phyloP scores from a whole-genome alignment of 2,113 vertebrate species.

The Ivindomyrus marchei region DNA sequence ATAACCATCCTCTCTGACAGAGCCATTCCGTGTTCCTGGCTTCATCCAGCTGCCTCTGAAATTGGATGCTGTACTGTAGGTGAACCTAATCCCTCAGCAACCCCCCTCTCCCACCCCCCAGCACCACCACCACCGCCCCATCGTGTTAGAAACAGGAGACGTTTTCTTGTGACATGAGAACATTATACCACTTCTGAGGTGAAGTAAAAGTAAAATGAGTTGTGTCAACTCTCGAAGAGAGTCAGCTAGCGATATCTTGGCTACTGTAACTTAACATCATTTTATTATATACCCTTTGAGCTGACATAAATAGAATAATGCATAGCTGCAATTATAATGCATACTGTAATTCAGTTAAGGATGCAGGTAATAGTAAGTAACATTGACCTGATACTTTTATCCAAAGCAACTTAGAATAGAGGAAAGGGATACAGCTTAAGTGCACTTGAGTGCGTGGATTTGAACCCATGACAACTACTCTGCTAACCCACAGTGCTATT shows the following conservation, averaged over 20 bases:
- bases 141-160: neutral
- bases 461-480: neutral
- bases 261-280: neutral
- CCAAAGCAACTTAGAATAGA: neutral
- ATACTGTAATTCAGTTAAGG: neutral
- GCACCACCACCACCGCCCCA: neutral
- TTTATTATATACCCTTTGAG: neutral
- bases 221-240: neutral
- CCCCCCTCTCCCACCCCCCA: neutral
- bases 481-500: neutral
- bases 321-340: neutral
- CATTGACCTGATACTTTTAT: neutral
- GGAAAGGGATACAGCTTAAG: neutral
- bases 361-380: neutral
- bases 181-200: neutral
- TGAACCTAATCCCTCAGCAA: conserved; percentile 15
- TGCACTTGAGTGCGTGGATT: neutral
- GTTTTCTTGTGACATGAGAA: neutral
- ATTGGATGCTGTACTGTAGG: conserved; percentile 20
- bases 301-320: neutral
- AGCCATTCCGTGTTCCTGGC: neutral
- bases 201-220: neutral
- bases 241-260: neutral
- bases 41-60: conserved; percentile 12
- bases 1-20: conserved; percentile 20